A percentile compares a stretch with the other conserved stretches of the same genome.
These are phyloP conservation scores for Mico argentatus DNA, from an alignment of 2,797 vertebrate genomes.

Conservation along the genomic window DNA sequence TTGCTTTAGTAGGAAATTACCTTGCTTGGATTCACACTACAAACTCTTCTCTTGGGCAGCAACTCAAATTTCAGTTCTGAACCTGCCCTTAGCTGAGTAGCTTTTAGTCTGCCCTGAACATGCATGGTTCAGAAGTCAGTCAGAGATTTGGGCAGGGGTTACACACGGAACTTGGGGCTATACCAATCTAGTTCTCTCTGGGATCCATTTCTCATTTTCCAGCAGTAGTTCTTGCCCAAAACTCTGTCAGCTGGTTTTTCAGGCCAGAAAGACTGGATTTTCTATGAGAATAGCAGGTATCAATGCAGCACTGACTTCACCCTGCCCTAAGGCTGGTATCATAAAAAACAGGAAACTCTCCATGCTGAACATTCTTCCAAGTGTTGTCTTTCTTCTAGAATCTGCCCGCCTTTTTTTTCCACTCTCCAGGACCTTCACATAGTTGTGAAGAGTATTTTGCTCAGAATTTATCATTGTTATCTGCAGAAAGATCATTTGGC, in stretches of 20 bases:
- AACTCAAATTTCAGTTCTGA: neutral
- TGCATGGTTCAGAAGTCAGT: neutral
- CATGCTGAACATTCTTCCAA: neutral
- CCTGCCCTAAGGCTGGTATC: neutral
- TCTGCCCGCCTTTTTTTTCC: neutral
- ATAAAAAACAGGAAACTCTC: neutral
- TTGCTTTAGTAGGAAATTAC: constrained; percentile 1
- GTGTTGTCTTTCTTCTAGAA: neutral
- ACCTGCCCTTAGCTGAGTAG: neutral
- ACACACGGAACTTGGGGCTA: neutral
- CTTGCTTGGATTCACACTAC: neutral
- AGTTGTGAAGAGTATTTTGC: neutral
- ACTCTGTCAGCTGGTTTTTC: neutral
- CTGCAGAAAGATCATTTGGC: neutral
- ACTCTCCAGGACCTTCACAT: neutral
- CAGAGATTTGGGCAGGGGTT: neutral
- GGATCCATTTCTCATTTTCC: neutral
- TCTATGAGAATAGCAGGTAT: neutral
- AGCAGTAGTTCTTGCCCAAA: neutral
- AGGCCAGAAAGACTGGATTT: neutral
- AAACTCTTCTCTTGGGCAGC: neutral
- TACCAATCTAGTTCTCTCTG: neutral
- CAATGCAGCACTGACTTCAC: neutral
- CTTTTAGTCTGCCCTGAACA: neutral
- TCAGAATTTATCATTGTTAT: neutral